These are phyloP conservation scores for Periparus ater DNA, from an alignment of 2,797 vertebrate species.

Conservation along the genomic window DNA sequence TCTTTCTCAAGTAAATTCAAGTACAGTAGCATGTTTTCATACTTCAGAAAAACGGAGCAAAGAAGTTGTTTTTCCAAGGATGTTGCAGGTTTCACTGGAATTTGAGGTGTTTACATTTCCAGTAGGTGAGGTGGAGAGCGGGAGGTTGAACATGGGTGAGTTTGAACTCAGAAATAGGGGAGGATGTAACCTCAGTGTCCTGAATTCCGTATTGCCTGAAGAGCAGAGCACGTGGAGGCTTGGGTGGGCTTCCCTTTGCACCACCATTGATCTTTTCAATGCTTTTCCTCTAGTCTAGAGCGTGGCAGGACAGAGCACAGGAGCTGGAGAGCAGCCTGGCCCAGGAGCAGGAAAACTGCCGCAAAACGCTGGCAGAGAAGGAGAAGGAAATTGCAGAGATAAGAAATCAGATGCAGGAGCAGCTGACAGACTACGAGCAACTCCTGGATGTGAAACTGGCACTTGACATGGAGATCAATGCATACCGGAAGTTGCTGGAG, in stretches of 20 bases:
- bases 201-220: neutral
- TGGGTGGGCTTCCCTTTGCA: neutral
- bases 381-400: conserved; percentile 84
- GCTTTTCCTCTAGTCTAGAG: conserved; percentile 77
- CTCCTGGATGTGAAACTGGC: conserved; percentile 92
- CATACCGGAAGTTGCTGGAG: conserved; percentile 91
- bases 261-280: neutral
- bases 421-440: conserved; percentile 87
- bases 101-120: neutral
- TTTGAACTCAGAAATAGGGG: neutral
- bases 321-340: conserved; percentile 84
- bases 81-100: neutral
- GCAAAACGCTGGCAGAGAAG: conserved; percentile 80
- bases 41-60: neutral
- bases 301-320: conserved; percentile 83
- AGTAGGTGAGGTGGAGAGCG: neutral
- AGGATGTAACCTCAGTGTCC: neutral
- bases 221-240: neutral
- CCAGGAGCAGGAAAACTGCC: conserved; percentile 82
- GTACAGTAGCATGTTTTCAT: neutral
- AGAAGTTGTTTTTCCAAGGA: neutral
- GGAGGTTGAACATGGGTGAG: neutral
- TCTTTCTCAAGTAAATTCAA: neutral
- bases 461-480: conserved; percentile 92
- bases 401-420: conserved; percentile 83